Conservation (phyloP, 2,888 invertebrate species). For the Parnassius smintheus region DNA sequence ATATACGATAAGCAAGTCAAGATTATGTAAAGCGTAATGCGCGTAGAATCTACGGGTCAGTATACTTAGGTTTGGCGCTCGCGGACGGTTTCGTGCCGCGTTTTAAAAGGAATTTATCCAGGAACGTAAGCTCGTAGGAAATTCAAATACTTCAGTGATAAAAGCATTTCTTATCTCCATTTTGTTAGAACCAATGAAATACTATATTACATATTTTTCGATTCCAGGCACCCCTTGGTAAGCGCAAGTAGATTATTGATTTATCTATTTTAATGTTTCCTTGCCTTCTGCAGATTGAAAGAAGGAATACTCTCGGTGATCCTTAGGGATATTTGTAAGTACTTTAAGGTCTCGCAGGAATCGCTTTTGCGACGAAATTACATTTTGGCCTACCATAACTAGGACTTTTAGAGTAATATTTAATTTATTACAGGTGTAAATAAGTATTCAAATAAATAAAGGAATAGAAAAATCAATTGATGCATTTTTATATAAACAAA, state of each 20-base stretch:
- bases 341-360: conserved; percentile 21
- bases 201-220: conserved; percentile 43
- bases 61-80: conserved; percentile 46
- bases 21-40: conserved; percentile 33
- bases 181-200: conserved; percentile 49
- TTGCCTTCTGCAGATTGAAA: conserved; percentile 26
- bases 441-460: too few relatives aligned
- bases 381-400: conserved; percentile 13
- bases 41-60: conserved; percentile 46
- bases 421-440: not conserved
- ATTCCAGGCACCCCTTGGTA: conserved; percentile 26
- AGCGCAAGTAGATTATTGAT: conserved; percentile 22
- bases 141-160: conserved; percentile 66
- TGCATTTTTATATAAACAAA: too few relatives aligned
- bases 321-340: conserved; percentile 24
- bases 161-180: conserved; percentile 60
- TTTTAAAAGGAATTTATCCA: conserved; percentile 61
- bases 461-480: too few relatives aligned
- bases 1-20: conserved; percentile 12
- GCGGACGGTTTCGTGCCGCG: conserved; percentile 49
- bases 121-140: conserved; percentile 53
- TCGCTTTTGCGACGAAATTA: conserved; percentile 26
- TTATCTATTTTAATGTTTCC: conserved; percentile 27
- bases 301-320: conserved; percentile 23
- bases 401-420: not conserved